Evolutionary conservation across 2,113 vertebrate species (phyloP).

Genomic region (Microcebus tavaratra): DNA sequence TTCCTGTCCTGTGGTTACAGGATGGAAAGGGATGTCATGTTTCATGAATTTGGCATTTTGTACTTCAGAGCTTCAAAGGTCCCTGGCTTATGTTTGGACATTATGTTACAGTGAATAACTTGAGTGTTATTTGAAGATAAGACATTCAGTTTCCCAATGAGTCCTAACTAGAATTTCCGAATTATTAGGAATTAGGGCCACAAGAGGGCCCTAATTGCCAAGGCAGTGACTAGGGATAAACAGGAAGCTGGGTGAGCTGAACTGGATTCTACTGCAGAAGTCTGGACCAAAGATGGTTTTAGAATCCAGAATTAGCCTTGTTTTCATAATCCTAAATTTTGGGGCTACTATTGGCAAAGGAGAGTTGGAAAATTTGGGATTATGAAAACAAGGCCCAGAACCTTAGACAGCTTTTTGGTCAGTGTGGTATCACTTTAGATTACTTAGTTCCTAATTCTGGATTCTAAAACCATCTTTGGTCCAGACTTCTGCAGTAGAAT

Average conservation of each 20-base stretch:
- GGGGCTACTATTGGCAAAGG: background rate
- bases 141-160: background rate
- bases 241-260: background rate
- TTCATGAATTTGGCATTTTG: conserved; percentile 25
- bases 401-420: conserved; percentile 20
- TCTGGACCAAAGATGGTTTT: conserved; percentile 2
- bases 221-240: background rate
- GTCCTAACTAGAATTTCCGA: conserved; percentile 25
- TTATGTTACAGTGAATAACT: background rate
- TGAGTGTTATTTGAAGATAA: conserved; percentile 15
- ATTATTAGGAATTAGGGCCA: conserved; percentile 32
- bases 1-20: background rate
- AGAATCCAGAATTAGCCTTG: background rate
- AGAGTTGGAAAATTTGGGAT: background rate
- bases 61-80: background rate
- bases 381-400: background rate
- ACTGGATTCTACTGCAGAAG: background rate
- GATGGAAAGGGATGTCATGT: background rate
- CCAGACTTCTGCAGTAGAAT: background rate
- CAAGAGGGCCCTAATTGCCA: background rate
- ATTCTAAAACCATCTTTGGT: conserved; percentile 3
- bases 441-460: conserved; percentile 25
- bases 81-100: background rate
- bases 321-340: too few species aligned
- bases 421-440: background rate